These are phyloP conservation scores for Drosophila tropicalis DNA, from an alignment of 1,140 invertebrate species.

Conservation along the genomic window DNA sequence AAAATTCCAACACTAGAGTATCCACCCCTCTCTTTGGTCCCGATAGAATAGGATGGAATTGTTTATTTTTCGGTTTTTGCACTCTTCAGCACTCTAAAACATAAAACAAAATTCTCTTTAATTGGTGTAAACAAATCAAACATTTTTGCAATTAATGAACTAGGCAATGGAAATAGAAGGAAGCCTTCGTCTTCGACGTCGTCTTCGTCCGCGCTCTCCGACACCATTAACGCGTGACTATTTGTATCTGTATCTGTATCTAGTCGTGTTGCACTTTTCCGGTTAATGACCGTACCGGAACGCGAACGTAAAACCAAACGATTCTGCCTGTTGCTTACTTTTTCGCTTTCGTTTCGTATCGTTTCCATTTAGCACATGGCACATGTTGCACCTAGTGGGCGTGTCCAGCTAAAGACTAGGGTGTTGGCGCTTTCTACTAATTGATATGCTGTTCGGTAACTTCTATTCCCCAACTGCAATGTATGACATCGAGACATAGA, in stretches of 20 bases:
- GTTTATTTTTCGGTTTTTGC: constrained; percentile 55
- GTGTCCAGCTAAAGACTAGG: constrained; percentile 39
- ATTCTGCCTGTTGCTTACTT: constrained; percentile 4
- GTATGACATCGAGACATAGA: constrained; percentile 48
- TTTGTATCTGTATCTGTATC: neutral
- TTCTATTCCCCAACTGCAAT: constrained; percentile 50
- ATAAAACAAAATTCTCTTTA: constrained; percentile 12
- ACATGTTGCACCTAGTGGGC: constrained; percentile 53
- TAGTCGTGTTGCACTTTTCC: constrained; percentile 62
- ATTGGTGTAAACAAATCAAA: constrained; percentile 70
- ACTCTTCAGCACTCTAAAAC: constrained; percentile 34
- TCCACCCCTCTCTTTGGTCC: constrained; percentile 34
- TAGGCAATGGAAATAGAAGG: constrained; percentile 2
- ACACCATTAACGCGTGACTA: too few species aligned
- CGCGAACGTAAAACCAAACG: constrained; percentile 23
- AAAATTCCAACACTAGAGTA: constrained; percentile 54
- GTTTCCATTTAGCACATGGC: constrained; percentile 8
- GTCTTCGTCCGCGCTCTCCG: neutral
- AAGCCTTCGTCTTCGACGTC: neutral
- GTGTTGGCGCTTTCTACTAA: constrained; percentile 75
- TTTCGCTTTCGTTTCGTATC: neutral
- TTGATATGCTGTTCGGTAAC: constrained; percentile 65
- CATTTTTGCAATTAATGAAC: constrained; percentile 70
- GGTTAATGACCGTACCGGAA: constrained; percentile 76
- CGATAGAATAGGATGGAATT: constrained; percentile 30